These are phyloP conservation scores for Enoplolaimus lenunculus DNA, from an alignment of 2,888 invertebrate genomes.

Conservation along the genomic window DNA sequence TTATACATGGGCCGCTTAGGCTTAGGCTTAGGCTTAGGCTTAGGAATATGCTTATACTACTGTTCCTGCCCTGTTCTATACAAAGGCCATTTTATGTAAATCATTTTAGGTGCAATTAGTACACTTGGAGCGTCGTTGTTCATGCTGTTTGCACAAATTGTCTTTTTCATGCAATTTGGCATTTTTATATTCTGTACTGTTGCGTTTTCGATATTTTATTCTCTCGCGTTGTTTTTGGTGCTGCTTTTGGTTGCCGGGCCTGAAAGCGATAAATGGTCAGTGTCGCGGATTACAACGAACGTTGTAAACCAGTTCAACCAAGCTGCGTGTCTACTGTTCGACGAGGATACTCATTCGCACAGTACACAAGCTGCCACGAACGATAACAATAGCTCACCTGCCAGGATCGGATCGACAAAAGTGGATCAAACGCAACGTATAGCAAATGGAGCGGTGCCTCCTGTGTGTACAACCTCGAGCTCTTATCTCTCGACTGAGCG, in stretches of 20 bases:
- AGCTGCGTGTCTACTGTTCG: no score
- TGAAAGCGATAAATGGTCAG: conserved; percentile 27
- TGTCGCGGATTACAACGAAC: conserved; percentile 8
- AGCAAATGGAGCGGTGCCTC: not conserved
- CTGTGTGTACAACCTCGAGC: not conserved
- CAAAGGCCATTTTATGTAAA: no score
- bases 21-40: no score
- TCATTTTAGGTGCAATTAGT: conserved; percentile 30
- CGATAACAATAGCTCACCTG: no score
- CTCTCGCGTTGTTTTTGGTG: conserved; percentile 33
- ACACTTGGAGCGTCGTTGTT: conserved; percentile 36
- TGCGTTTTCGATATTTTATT: conserved; percentile 34
- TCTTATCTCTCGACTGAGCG: not conserved
- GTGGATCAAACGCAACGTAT: not conserved
- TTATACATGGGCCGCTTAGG: no score
- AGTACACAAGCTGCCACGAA: no score
- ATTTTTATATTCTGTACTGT: conserved; percentile 37
- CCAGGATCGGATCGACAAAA: not conserved
- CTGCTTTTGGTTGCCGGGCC: conserved; percentile 34
- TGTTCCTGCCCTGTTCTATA: no score
- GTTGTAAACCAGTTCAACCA: no score
- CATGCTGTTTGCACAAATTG: conserved; percentile 34
- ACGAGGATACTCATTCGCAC: not conserved
- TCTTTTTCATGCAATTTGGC: conserved; percentile 37
- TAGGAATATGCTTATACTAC: no score